Percentiles rank a stretch among this genome's conserved stretches.
phyloP scores from a whole-genome alignment of 2,888 invertebrate genomes.

The Conops quadrifasciatus region DNA sequence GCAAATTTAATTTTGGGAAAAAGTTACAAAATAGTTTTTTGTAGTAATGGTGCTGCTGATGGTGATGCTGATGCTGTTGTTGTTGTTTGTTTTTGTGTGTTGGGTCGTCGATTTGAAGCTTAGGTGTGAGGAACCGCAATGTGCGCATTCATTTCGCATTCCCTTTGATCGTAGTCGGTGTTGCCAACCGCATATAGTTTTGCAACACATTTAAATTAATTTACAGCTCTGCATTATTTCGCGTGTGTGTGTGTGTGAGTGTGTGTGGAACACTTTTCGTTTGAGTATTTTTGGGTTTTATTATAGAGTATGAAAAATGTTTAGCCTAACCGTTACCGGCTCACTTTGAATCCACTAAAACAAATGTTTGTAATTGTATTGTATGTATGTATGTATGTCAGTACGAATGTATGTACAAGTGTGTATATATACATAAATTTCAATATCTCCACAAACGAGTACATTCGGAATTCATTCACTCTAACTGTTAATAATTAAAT shows the following conservation, averaged over 20 bases:
- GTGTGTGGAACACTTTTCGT: too few species aligned
- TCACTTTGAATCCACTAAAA: too few species aligned
- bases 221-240: background rate
- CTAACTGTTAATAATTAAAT: conserved; percentile 11
- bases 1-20: conserved; percentile 21
- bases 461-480: too few species aligned
- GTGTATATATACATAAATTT: background rate
- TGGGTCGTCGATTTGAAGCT: background rate
- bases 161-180: conserved; percentile 15
- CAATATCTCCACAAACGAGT: background rate
- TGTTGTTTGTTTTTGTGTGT: background rate
- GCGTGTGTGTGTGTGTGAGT: too few species aligned
- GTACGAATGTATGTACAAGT: background rate
- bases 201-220: conserved; percentile 25
- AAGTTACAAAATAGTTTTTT: conserved; percentile 18
- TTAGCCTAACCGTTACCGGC: background rate
- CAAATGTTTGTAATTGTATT: too few species aligned
- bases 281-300: background rate
- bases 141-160: conserved; percentile 18
- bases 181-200: conserved; percentile 21
- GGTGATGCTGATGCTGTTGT: background rate
- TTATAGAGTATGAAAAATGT: background rate
- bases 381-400: too few species aligned
- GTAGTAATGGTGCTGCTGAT: conserved; percentile 19
- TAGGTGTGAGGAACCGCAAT: background rate